Evolutionary conservation across 2,888 invertebrate genomes (phyloP), one percentile per base, ranked within the genome.

Genomic region (Dicranocentrus wangi): DNA sequence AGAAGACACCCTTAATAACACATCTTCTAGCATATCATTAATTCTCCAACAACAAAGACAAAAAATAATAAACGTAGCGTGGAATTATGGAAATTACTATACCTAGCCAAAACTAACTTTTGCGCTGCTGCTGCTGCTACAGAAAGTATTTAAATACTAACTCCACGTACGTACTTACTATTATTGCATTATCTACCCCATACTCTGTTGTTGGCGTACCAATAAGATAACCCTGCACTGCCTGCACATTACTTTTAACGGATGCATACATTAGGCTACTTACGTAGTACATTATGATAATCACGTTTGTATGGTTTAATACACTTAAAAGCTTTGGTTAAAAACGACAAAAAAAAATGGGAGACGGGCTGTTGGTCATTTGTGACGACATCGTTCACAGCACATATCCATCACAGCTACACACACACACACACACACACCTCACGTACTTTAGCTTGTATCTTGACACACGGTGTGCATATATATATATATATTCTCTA

Each of bases 301-400:
- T 55, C 39, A 58, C 25, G 43, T 68, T 66, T 66, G 58, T n/a
- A 75, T 60, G 65, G 42, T 51, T 77, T 77, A 61, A 69, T 77
- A 39, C 47, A 47, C 32, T 47, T 32, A 69, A 60, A 53, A 47
- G 42, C n/a, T 69, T 75, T 65, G 39, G 39, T 28, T 32, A 58
- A 42, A 51, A 39, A 43, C 51, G 61, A n/a, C n/a, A n/a, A 21
- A n/a, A 47, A 71, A 61, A 75, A 58, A 58, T 55, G 43, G 79
- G 83, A 79, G 78, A 75, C 78, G 81, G 83, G 60, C 83, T 70
- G 73, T 75, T 79, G 83, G 81, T 76, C 83, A 83, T 81, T 83
- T 81, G 79, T 83, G 83, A 83, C 81, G 83, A 81, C 61, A 72
- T 69, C 75, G 28, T 39, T 25, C 19, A 28, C 61, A 51, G 3